A percentile compares a stretch with the other conserved stretches of the same genome.
Evolutionary conservation across 2,797 vertebrate species (phyloP).

Genomic region (Myotis planiceps): DNA sequence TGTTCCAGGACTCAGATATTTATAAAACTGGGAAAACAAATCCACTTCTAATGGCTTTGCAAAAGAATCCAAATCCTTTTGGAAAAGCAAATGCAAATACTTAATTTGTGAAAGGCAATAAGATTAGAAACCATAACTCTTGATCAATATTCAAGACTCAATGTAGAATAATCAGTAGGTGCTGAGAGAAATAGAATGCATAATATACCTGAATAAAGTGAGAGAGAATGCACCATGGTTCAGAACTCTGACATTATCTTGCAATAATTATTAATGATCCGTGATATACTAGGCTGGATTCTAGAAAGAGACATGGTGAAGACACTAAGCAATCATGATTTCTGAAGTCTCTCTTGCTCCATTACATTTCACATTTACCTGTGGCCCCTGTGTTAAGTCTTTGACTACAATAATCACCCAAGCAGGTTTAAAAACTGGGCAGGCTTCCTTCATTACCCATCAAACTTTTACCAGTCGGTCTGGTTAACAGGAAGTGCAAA

Average conservation of each 20-base stretch:
- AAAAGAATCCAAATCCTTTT: conserved; percentile 58
- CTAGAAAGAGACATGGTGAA: background rate
- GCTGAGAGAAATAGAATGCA: background rate
- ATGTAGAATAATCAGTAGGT: background rate
- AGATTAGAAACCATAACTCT: conserved; percentile 70
- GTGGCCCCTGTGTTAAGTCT: background rate
- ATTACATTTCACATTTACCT: background rate
- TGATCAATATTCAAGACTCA: conserved; percentile 70
- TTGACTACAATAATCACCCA: conserved; percentile 53
- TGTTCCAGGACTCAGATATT: background rate
- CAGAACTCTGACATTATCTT: background rate
- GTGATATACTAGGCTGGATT: background rate
- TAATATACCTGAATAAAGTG: background rate
- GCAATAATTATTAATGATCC: background rate
- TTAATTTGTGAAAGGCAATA: conserved; percentile 69
- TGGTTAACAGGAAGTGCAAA: background rate
- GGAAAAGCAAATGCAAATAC: conserved; percentile 66
- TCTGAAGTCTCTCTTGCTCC: background rate
- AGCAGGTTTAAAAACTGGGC: background rate
- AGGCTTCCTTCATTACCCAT: background rate
- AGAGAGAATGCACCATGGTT: background rate
- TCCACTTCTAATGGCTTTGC: background rate
- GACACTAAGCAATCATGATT: background rate
- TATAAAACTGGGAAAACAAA: background rate
- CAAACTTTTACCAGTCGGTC: background rate